Evolutionary conservation across 2,888 invertebrate genomes (phyloP).

Genomic region (Ferrisia virgata): DNA sequence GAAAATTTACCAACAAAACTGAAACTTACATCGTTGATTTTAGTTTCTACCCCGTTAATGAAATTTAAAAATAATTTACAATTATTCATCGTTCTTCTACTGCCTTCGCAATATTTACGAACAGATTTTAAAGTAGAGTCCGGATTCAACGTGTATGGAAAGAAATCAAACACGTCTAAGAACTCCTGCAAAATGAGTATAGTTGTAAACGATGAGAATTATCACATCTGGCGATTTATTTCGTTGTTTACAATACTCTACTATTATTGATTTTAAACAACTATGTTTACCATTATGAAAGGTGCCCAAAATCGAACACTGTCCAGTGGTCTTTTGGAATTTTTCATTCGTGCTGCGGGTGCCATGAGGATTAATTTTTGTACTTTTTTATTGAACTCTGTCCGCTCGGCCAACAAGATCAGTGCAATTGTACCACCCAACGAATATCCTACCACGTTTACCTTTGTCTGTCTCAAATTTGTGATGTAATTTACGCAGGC

Average conservation of each 20-base stretch:
- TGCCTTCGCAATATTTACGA: constrained; percentile 37
- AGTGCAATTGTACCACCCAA: constrained; percentile 47
- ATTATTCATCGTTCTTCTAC: constrained; percentile 31
- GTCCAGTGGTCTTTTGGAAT: constrained; percentile 41
- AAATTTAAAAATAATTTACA: constrained; percentile 42
- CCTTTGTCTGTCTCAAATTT: constrained; percentile 41
- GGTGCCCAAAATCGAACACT: constrained; percentile 42
- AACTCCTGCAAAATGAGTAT: constrained; percentile 42
- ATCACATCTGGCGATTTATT: background rate
- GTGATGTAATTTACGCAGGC: constrained; percentile 46
- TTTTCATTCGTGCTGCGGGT: constrained; percentile 47
- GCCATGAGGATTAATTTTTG: constrained; percentile 48
- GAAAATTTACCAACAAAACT: no score
- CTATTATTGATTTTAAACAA: background rate
- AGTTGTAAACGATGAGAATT: background rate
- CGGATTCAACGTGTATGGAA: constrained; percentile 46
- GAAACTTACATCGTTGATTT: constrained; percentile 44
- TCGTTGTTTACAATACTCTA: no score
- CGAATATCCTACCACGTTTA: constrained; percentile 47
- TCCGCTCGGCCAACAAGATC: constrained; percentile 46
- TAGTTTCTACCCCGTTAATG: constrained; percentile 44
- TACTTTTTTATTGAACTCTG: constrained; percentile 48
- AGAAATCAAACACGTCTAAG: constrained; percentile 44
- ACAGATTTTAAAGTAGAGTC: constrained; percentile 46
- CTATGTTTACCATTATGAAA: constrained; percentile 36